Base-by-base conservation (phyloP, 2,888 invertebrate species). In the Torymus texanus region DNA sequence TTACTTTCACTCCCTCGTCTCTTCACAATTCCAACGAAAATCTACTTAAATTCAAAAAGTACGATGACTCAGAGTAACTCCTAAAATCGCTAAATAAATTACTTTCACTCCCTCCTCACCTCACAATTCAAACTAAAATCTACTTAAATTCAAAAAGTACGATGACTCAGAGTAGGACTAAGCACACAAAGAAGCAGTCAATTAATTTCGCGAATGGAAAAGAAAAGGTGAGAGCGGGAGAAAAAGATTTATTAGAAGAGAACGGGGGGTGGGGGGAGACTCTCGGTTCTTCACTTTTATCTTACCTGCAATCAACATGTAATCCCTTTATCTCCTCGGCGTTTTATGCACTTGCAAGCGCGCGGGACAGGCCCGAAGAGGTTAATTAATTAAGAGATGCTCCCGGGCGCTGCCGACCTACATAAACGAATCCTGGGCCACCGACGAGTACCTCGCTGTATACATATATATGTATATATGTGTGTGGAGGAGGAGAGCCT, bases 321-420 rank as follows among this genome's bases (percentile, higher is more conserved):
- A 78, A 81, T 78, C 67, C 71, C 73, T 67, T 72, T 78, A 78
- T 78, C 75, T 78, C 75, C 63, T 61, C 65, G 24, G 55, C 73
- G 74, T 74, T 77, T 77, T 74, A 77, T 77, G 77, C 74, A 80
- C 77, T 75, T 18, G 50, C 2, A 21, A 63, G 62, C 58, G 65
- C 24, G 67, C 58, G 58, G 21, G 51, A 62, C 66, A 79, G 79
- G 66, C 75, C 29, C 78, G 77, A 83, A 82, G 80, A 71, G 77
- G 77, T 82, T 81, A 83, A 83, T 84, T 84, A 84, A 84, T 83
- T 84, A 82, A 83, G 81, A 83, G 81, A 81, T 78, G 76, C 83
- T 77, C 66, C 71, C 66, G 24, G 21, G 59, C 63, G 12, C 51
- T 61, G 58, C 75, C 80, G 82, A 82, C 80, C 81, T 82, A 83